Evolutionary conservation across 2,888 invertebrate species (phyloP), one percentile per base, ranked within the genome.

Genomic region (Orthosia gothica): DNA sequence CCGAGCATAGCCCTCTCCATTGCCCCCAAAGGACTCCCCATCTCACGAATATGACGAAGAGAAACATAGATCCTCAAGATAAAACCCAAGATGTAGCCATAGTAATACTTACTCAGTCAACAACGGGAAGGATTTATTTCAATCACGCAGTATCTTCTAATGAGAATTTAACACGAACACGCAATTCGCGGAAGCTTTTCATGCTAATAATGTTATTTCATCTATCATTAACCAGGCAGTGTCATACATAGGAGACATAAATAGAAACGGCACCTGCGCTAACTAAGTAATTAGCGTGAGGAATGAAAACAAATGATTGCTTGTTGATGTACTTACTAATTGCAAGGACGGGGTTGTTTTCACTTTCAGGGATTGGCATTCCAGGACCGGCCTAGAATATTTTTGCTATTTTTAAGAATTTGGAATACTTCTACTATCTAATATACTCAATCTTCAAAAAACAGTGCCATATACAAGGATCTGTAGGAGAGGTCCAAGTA

Each of bases 121-220:
- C 79, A 78, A 70, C 71, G 80, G 74, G 72, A 76, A 80, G 81
- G 74, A 73, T 82, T 76, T 82, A 87, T 87, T 87, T 78, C 78
- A 76, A 78, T 83, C 86, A 81, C 85, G 85, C 69, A 79, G 76
- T 76, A 76, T 73, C 62, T 76, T 79, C 79, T 91, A 91, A 92
- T 92, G 90, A 90, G 88, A 87, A 81, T 84, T 83, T 83, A 88
- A 86, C 91, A 91, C 89, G 91, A 89, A 90, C 86, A 74, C 78
- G 88, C 87, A 88, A 88, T 86, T 87, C 81, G 81, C 88, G 87
- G 88, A 89, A 91, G 88, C 79, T 82, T 81, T 87, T 80, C 72
- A 87, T 86, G 87, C 87, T 90, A 90, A 91, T 89, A 87, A 87
- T 82, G 81, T 87, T 87, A 88, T 90, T 87, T 86, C 83, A 84